Evolutionary conservation across 30 jellyfish, hydroid and myxozoan genomes (phyloP).

Genomic region (Hydra vulgaris): DNA sequence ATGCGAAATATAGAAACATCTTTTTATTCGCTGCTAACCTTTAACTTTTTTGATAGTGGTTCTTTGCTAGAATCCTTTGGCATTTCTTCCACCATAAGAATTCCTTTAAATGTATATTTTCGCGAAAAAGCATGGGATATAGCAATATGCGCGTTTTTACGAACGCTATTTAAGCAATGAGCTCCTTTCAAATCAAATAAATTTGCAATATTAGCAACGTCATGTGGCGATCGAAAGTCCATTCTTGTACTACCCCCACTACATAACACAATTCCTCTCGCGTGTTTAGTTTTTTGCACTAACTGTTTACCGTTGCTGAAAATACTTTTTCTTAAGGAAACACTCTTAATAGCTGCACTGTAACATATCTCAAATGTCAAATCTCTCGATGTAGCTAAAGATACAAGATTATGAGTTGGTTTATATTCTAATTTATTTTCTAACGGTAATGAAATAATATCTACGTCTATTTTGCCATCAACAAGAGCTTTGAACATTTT

Average conservation of each 20-base stretch:
- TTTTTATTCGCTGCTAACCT: background rate
- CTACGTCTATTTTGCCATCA: constrained; percentile 24
- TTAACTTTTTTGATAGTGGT: constrained; percentile 2
- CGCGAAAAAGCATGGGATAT: constrained; percentile 22
- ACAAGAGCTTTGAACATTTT: constrained; percentile 14
- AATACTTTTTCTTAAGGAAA: constrained; percentile 15
- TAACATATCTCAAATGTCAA: constrained; percentile 14
- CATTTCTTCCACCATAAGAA: constrained; percentile 13
- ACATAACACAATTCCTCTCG: constrained; percentile 11
- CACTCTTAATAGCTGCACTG: constrained; percentile 26
- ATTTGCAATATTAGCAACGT: constrained; percentile 23
- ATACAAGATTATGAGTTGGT: background rate
- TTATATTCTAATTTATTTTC: background rate
- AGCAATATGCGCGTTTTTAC: background rate
- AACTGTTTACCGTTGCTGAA: constrained; percentile 10
- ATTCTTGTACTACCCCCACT: constrained; percentile 18
- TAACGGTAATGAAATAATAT: constrained; percentile 23
- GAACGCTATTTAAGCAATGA: constrained; percentile 10
- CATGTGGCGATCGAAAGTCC: constrained; percentile 33
- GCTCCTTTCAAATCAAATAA: constrained; percentile 18
- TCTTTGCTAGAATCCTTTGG: background rate
- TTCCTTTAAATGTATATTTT: constrained; percentile 15
- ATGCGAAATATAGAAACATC: too few species aligned
- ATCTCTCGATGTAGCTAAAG: constrained; percentile 14
- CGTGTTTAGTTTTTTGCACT: constrained; percentile 18